A percentile compares a stretch with the other conserved stretches of the same genome.
Evolutionary conservation across 2,113 vertebrate species (phyloP).

Genomic region (Micromys minutus): DNA sequence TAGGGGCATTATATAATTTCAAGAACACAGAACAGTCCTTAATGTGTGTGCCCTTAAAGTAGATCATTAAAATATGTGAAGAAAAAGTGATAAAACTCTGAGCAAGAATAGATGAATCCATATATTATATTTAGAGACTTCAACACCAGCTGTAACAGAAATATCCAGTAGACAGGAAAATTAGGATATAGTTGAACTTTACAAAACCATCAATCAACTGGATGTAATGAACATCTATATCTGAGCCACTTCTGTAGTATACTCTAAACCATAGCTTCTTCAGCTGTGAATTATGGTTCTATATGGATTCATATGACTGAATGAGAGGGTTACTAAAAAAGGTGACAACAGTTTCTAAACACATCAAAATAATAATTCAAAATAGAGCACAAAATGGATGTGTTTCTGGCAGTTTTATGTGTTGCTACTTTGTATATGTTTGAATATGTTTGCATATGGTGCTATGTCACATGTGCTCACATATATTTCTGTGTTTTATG

Average conservation of each 20-base stretch:
- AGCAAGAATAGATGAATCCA: not conserved
- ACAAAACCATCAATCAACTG: not conserved
- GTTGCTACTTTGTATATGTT: not conserved
- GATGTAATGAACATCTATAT: not conserved
- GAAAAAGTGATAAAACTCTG: not conserved
- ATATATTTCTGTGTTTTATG: too few species aligned
- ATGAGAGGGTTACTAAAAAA: not conserved
- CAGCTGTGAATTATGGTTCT: not conserved
- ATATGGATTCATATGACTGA: not conserved
- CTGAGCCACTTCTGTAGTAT: not conserved
- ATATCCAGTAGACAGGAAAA: constrained; percentile 7
- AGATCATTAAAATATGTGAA: not conserved
- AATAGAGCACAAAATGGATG: not conserved
- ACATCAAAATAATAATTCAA: not conserved
- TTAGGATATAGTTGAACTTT: not conserved
- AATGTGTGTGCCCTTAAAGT: not conserved
- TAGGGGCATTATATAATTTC: not conserved
- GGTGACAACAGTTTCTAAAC: not conserved
- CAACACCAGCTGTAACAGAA: not conserved
- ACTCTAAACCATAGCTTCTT: not conserved
- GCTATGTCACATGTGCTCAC: not conserved
- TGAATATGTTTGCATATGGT: not conserved
- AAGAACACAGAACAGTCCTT: not conserved
- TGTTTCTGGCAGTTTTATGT: not conserved
- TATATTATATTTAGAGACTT: not conserved